These are phyloP conservation scores for Pipistrellus pygmaeus DNA, from an alignment of 2,797 vertebrate species.

Conservation along the genomic window DNA sequence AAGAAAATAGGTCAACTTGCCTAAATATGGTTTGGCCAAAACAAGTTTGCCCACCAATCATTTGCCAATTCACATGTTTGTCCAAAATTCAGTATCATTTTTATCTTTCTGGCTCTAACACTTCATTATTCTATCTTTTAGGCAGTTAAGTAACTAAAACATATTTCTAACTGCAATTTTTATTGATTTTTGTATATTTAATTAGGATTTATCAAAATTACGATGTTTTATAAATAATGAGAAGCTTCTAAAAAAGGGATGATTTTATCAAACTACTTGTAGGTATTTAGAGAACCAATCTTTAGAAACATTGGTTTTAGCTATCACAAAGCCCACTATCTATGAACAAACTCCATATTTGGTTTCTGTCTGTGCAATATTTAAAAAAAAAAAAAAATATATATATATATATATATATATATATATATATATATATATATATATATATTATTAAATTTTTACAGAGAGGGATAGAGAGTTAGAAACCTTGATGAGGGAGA, in stretches of 20 bases:
- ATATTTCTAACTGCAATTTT: background rate
- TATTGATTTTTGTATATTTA: slow-evolving; percentile 22
- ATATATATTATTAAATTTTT: too few species aligned
- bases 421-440: too few species aligned
- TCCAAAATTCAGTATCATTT: slow-evolving; percentile 23
- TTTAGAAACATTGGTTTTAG: background rate
- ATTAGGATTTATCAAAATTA: slow-evolving; percentile 45
- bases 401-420: too few species aligned
- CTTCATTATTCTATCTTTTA: background rate
- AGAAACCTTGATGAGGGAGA: too few species aligned
- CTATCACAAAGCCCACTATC: background rate
- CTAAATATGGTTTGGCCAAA: slow-evolving; percentile 17
- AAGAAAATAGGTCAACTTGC: background rate
- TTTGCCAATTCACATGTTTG: background rate
- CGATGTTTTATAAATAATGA: slow-evolving; percentile 1
- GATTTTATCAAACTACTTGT: slow-evolving; percentile 25
- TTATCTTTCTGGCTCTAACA: background rate
- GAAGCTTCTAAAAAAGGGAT: background rate
- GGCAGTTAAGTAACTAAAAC: background rate
- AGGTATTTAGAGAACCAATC: background rate
- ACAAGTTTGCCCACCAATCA: background rate
- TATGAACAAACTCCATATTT: background rate
- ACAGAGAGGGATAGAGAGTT: too few species aligned
- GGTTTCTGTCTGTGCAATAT: background rate
- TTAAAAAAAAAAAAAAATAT: too few species aligned